These are phyloP conservation scores for Heterocephalus glaber DNA, from an alignment of 2,113 vertebrate genomes.

Conservation along the genomic window DNA sequence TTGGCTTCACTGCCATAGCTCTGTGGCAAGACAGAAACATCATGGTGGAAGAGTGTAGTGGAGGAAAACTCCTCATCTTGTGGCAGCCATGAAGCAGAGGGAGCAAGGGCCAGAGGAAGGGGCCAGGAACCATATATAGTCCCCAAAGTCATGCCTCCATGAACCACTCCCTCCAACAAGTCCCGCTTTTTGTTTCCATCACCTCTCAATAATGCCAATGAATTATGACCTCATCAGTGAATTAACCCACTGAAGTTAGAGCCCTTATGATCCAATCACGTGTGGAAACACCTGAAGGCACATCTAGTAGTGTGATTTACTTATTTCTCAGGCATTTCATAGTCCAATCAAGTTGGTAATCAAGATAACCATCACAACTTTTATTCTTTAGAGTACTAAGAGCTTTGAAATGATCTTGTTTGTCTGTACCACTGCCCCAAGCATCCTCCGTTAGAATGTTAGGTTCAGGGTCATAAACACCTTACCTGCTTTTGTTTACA, in stretches of 20 bases:
- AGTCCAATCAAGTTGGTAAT: neutral
- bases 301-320: neutral
- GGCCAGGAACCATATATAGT: neutral
- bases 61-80: neutral
- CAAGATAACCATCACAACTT: neutral
- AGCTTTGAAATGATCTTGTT: neutral
- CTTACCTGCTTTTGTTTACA: neutral
- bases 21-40: neutral
- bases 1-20: neutral
- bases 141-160: neutral
- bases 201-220: neutral
- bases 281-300: neutral
- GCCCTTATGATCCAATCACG: neutral
- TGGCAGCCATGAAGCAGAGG: neutral
- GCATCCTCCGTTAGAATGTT: neutral
- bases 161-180: neutral
- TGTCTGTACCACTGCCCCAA: neutral
- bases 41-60: neutral
- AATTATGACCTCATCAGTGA: neutral
- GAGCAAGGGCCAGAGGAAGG: neutral
- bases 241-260: neutral
- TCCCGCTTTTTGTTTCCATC: neutral
- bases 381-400: neutral
- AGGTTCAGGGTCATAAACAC: neutral
- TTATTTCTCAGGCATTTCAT: neutral